Conservation (phyloP, 2,113 vertebrate species). For the western clawed frog (Xenopus tropicalis) region DNA sequence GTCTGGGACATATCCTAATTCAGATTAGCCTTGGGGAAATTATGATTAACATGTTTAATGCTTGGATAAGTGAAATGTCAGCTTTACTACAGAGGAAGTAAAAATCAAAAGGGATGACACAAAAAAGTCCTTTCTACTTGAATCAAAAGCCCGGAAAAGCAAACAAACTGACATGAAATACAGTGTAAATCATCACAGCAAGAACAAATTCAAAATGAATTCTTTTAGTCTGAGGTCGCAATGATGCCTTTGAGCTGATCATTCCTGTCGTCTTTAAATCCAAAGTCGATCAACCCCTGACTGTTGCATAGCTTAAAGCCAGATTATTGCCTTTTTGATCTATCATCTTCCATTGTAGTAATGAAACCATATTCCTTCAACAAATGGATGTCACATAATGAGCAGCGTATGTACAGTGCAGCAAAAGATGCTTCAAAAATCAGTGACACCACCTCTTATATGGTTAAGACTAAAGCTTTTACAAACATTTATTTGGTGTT, state of each 20-base stretch:
- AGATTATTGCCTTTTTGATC: constrained; percentile 6
- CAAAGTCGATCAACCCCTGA: constrained; percentile 28
- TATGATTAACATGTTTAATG: constrained; percentile 23
- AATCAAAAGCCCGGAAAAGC: constrained; percentile 14
- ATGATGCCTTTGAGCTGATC: background rate
- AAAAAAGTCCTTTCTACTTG: constrained; percentile 16
- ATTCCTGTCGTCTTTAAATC: constrained; percentile 23
- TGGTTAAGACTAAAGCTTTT: background rate
- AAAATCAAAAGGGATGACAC: background rate
- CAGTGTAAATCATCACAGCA: constrained; percentile 7
- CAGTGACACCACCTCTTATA: constrained; percentile 26
- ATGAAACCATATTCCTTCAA: constrained; percentile 21
- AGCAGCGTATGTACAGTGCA: constrained; percentile 43
- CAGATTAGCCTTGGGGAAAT: constrained; percentile 32
- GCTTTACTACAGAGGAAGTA: constrained; percentile 14
- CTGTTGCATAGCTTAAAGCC: constrained; percentile 17
- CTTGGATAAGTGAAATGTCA: constrained; percentile 22
- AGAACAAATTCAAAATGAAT: constrained; percentile 18
- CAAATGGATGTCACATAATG: background rate
- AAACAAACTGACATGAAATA: constrained; percentile 26
- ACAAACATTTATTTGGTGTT: background rate
- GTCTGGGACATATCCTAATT: constrained; percentile 14
- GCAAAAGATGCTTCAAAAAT: constrained; percentile 24
- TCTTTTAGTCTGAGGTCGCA: constrained; percentile 18
- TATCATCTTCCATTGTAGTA: constrained; percentile 11